A percentile compares a stretch with the other conserved stretches of the same genome.
Evolutionary conservation across 2,888 invertebrate species (phyloP).

Genomic region (Alentia gelatinosa): DNA sequence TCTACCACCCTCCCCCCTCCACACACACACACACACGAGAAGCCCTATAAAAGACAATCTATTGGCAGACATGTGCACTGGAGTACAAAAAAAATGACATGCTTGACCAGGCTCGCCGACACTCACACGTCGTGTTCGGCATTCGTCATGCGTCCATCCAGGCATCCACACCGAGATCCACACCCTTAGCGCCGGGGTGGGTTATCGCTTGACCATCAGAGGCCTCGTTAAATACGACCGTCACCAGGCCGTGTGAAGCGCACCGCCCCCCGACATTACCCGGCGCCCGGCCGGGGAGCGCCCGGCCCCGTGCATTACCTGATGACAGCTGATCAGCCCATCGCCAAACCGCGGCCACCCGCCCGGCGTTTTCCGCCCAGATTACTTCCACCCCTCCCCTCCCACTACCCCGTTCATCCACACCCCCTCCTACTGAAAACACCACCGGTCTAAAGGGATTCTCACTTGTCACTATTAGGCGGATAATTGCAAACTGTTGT

Average conservation of each 20-base stretch:
- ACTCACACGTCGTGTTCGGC: neutral
- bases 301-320: neutral
- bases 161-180: too few species aligned
- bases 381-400: constrained; percentile 9
- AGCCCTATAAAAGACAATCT: too few species aligned
- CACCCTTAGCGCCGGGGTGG: too few species aligned
- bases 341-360: neutral
- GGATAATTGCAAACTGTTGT: constrained; percentile 53
- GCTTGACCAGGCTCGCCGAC: neutral
- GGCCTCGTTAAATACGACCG: neutral
- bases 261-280: constrained; percentile 34
- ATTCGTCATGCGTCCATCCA: too few species aligned
- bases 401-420: neutral
- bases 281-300: neutral
- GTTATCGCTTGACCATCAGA: constrained; percentile 40
- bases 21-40: too few species aligned
- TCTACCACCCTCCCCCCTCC: too few species aligned
- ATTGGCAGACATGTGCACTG: too few species aligned
- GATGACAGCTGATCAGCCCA: constrained; percentile 38
- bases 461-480: constrained; percentile 40
- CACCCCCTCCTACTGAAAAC: neutral
- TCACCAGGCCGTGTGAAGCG: neutral
- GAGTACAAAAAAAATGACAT: too few species aligned
- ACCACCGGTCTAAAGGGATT: constrained; percentile 44
- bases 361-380: constrained; percentile 3